A percentile compares a stretch with the other conserved stretches of the same genome.
Conservation (phyloP, 1,140 invertebrate species). For the Grapholita molesta region DNA sequence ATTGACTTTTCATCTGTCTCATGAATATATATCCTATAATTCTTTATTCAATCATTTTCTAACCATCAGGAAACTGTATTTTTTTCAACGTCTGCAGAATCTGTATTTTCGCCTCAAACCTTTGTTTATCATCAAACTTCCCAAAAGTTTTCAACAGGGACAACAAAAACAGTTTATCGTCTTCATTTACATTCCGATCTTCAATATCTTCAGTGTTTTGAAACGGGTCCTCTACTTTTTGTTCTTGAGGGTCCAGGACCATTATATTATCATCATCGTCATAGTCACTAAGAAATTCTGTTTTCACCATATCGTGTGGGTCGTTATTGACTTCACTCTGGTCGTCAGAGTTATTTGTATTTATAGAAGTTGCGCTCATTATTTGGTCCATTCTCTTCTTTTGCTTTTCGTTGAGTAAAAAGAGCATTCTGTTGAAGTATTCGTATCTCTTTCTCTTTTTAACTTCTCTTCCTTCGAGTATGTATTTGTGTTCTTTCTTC, state of each 20-base stretch:
- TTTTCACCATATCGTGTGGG: background rate
- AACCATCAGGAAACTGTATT: conserved; percentile 24
- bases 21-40: no score
- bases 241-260: background rate
- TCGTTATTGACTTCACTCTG: conserved; percentile 2
- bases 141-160: conserved; percentile 41
- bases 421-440: conserved; percentile 33
- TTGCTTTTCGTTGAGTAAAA: conserved; percentile 24
- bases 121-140: conserved; percentile 35
- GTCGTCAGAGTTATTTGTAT: conserved; percentile 19
- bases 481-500: conserved; percentile 29
- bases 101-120: conserved; percentile 44
- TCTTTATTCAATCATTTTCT: background rate
- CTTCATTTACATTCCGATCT: conserved; percentile 35
- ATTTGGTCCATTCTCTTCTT: conserved; percentile 21
- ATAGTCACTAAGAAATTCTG: conserved; percentile 3
- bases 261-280: conserved; percentile 18
- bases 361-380: conserved; percentile 22
- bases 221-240: conserved; percentile 14
- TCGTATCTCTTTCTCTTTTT: conserved; percentile 39
- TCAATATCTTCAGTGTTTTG: conserved; percentile 28
- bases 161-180: conserved; percentile 41
- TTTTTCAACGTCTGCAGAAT: conserved; percentile 37
- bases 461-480: conserved; percentile 6
- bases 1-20: no score